phyloP scores from a whole-genome alignment of 2,797 vertebrate species.

The Anomalospiza imberbis region DNA sequence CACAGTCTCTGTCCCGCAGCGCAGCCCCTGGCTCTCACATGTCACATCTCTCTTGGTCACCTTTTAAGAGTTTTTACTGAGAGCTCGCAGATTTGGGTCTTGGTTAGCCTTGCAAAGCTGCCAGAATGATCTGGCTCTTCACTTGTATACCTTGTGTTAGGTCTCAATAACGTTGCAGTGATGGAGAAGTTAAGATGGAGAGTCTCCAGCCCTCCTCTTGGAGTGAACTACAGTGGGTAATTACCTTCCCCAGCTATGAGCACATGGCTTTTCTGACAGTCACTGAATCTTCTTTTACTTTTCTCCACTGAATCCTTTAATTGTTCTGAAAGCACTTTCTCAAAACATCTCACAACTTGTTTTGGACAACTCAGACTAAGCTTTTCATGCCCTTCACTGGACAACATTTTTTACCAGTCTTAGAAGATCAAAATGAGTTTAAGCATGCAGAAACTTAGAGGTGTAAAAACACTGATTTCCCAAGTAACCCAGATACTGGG shows the following conservation, averaged over 20 bases:
- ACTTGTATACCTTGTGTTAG: fast-evolving
- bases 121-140: neutral
- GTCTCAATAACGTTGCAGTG: neutral
- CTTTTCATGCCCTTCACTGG: neutral
- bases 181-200: neutral
- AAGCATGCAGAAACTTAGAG: neutral
- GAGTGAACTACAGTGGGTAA: neutral
- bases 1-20: neutral
- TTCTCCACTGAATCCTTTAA: neutral
- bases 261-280: neutral
- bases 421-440: neutral
- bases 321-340: neutral
- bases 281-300: neutral
- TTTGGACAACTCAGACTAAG: neutral
- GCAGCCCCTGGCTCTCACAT: neutral
- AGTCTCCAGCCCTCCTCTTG: neutral
- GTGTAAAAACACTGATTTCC: neutral
- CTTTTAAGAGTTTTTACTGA: neutral
- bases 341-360: neutral
- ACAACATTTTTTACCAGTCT: neutral
- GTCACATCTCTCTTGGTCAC: fast-evolving
- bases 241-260: neutral
- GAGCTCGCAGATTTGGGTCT: fast-evolving
- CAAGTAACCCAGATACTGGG: neutral
- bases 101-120: neutral